A percentile compares a stretch with the other conserved stretches of the same genome.
These are phyloP conservation scores for Pelecanoides urinatrix DNA, from an alignment of 2,113 vertebrate species.

Conservation along the genomic window DNA sequence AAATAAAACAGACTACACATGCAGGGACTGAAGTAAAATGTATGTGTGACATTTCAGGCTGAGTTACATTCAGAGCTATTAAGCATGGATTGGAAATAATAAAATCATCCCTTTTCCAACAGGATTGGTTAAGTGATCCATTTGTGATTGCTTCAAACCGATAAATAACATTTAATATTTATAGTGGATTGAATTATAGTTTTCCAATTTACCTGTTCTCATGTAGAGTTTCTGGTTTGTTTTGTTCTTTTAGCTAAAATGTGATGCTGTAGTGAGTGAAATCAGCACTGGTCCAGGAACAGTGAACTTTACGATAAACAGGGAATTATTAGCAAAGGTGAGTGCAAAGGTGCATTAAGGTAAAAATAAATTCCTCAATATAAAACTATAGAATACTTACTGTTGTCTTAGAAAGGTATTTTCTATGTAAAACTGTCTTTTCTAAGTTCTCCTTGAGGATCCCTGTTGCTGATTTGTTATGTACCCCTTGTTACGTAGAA, in stretches of 20 bases:
- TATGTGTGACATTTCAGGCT: not conserved
- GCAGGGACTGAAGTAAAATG: not conserved
- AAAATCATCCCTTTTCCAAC: not conserved
- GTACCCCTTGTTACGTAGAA: not conserved
- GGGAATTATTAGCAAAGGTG: constrained; percentile 86
- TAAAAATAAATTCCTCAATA: not conserved
- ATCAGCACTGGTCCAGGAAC: constrained; percentile 75
- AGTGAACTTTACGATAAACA: constrained; percentile 88
- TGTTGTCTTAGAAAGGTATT: not conserved
- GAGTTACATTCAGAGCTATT: not conserved
- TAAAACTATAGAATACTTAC: not conserved
- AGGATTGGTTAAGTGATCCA: not conserved
- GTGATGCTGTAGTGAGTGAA: constrained; percentile 82
- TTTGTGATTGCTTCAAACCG: not conserved
- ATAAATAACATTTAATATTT: not conserved
- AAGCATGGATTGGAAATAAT: not conserved
- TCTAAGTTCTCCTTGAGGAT: not conserved
- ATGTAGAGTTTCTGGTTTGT: not conserved
- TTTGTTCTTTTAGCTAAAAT: constrained; percentile 77
- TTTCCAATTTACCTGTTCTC: not conserved
- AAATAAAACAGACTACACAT: not conserved
- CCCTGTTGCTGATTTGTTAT: not conserved
- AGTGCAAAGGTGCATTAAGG: not conserved
- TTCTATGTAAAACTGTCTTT: not conserved
- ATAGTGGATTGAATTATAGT: not conserved